Percentiles rank a stretch among this genome's conserved stretches.
Evolutionary conservation across 2,888 invertebrate genomes (phyloP).

Genomic region (Melanophora roralis): DNA sequence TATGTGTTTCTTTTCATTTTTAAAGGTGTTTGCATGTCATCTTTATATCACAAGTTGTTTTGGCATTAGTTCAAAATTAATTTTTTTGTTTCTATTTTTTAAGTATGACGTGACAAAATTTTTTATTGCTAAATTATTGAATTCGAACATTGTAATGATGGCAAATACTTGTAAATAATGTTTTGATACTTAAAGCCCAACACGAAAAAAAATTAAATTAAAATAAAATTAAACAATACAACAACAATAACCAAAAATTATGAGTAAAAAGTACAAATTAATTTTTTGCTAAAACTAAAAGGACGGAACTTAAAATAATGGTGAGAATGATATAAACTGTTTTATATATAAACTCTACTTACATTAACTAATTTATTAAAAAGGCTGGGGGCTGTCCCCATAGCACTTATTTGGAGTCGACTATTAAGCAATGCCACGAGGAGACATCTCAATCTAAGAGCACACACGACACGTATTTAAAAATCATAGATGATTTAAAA

Average conservation of each 20-base stretch:
- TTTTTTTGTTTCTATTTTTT: conserved; percentile 12
- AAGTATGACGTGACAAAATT: conserved; percentile 60
- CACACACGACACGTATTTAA: conserved; percentile 72
- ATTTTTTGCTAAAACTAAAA: not conserved
- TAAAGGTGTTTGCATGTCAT: not conserved
- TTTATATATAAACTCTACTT: not conserved
- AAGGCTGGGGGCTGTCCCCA: conserved; percentile 69
- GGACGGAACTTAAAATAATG: conserved; percentile 13
- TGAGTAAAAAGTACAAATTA: not conserved
- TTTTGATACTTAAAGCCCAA: conserved; percentile 44
- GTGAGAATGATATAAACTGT: conserved; percentile 25
- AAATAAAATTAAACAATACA: conserved; percentile 14
- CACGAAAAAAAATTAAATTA: conserved; percentile 14
- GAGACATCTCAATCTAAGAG: conserved; percentile 63
- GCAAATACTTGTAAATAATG: conserved; percentile 62
- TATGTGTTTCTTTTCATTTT: not conserved
- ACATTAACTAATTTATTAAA: not conserved
- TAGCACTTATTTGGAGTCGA: conserved; percentile 65
- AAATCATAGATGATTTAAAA: conserved; percentile 74
- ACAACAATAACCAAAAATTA: conserved; percentile 7
- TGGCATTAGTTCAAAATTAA: conserved; percentile 53
- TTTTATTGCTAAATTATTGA: conserved; percentile 63
- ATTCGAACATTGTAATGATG: conserved; percentile 70
- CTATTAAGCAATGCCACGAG: conserved; percentile 65
- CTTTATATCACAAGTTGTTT: conserved; percentile 49